A percentile compares a stretch with the other conserved stretches of the same genome.
Evolutionary conservation across 2,888 invertebrate genomes (phyloP).

Genomic region (Apocheima hispidaria): DNA sequence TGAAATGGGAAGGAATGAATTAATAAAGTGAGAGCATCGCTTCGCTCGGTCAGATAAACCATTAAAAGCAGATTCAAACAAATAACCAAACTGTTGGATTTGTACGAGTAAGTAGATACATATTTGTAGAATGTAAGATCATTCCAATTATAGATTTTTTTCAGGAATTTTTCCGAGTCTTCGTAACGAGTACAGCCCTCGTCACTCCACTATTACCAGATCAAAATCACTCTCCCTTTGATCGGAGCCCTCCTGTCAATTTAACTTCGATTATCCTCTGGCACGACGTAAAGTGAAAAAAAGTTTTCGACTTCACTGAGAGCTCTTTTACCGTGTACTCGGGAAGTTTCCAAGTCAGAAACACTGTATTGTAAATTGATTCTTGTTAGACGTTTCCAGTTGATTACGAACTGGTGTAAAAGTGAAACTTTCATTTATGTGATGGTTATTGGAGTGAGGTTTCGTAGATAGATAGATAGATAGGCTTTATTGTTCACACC

Average conservation of each 20-base stretch:
- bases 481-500: too few relatives aligned
- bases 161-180: background rate
- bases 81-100: too few relatives aligned
- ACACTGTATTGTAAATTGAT: conserved; percentile 37
- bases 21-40: too few relatives aligned
- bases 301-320: conserved; percentile 44
- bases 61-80: too few relatives aligned
- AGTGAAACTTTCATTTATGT: conserved; percentile 12
- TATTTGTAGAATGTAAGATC: too few relatives aligned
- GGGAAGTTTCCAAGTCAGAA: conserved; percentile 26
- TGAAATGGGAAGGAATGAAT: too few relatives aligned
- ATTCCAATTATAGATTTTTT: background rate
- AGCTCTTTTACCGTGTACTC: conserved; percentile 35
- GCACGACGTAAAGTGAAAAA: conserved; percentile 55
- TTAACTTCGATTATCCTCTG: conserved; percentile 68
- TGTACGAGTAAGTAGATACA: too few relatives aligned
- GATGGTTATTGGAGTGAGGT: conserved; percentile 3
- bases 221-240: conserved; percentile 32
- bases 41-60: too few relatives aligned
- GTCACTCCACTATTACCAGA: conserved; percentile 22
- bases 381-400: conserved; percentile 33
- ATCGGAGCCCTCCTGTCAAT: conserved; percentile 55
- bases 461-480: too few relatives aligned
- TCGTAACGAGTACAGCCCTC: background rate
- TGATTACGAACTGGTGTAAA: conserved; percentile 28